Evolutionary conservation across 1,140 invertebrate species (phyloP).

Genomic region (Mercenaria mercenaria): DNA sequence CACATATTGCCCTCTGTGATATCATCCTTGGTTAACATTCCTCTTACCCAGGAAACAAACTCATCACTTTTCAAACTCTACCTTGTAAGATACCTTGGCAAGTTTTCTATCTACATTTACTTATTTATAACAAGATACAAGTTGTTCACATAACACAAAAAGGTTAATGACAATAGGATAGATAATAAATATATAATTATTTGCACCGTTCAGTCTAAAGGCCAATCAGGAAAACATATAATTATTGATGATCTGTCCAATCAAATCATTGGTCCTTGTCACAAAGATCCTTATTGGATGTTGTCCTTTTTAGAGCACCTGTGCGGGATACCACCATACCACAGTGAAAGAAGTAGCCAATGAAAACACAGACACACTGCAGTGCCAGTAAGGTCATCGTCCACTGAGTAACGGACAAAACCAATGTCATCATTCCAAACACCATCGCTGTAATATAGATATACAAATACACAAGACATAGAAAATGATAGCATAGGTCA

Average conservation of each 20-base stretch:
- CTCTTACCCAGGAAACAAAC: no score
- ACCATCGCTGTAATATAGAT: slow-evolving; percentile 23
- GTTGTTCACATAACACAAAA: no score
- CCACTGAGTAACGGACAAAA: not conserved
- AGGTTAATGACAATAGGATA: no score
- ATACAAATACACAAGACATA: no score
- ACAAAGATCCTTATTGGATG: slow-evolving; percentile 32
- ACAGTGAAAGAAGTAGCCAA: slow-evolving; percentile 44
- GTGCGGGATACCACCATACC: not conserved
- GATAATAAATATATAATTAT: not conserved
- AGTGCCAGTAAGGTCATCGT: slow-evolving; percentile 14
- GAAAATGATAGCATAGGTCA: no score
- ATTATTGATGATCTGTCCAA: not conserved
- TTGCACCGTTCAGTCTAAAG: not conserved
- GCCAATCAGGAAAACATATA: not conserved
- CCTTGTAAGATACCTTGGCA: no score
- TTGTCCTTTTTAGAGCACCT: slow-evolving; percentile 11
- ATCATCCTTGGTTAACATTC: no score
- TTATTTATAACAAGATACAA: no score
- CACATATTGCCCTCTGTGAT: no score
- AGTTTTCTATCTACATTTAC: no score
- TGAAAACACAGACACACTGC: slow-evolving; percentile 17
- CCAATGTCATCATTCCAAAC: not conserved
- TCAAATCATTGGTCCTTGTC: slow-evolving; percentile 26
- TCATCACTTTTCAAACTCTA: no score